phyloP scores from a whole-genome alignment of 92 coral and sea anemone species.

The Galaxea fascicularis region DNA sequence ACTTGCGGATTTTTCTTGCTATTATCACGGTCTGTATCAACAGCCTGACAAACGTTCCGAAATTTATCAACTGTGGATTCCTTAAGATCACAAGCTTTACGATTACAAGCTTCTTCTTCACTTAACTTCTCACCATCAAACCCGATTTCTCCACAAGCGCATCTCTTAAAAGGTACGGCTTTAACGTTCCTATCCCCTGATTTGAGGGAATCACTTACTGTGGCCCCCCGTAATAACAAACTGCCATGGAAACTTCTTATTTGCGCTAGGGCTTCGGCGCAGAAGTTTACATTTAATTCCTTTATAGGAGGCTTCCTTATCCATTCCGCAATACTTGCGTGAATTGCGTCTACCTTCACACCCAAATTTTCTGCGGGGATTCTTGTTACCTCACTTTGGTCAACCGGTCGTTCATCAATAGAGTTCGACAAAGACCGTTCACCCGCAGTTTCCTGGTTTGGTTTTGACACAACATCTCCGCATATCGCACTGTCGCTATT shows the following conservation, averaged over 20 bases:
- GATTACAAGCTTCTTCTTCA: neutral
- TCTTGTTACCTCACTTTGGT: neutral
- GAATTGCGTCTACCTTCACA: neutral
- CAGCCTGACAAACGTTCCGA: neutral
- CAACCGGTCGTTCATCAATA: neutral
- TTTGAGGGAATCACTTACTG: neutral
- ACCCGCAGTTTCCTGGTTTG: neutral
- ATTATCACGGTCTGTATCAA: neutral
- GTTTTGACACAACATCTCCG: neutral
- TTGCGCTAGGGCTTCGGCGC: slow-evolving; percentile 45
- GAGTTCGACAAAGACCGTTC: neutral
- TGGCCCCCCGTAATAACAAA: neutral
- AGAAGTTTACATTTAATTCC: slow-evolving; percentile 48
- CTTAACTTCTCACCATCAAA: too few species aligned
- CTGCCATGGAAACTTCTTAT: slow-evolving; percentile 58
- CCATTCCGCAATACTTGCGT: slow-evolving; percentile 58
- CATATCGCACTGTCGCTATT: neutral
- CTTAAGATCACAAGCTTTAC: neutral
- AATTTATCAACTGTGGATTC: neutral
- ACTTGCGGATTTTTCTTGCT: neutral
- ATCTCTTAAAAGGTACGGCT: neutral
- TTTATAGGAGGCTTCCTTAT: slow-evolving; percentile 56
- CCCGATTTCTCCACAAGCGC: neutral
- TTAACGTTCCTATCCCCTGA: neutral
- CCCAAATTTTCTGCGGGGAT: neutral